Base-by-base conservation (phyloP, 2,888 invertebrate species). In the Boloria euphrosyne region DNA sequence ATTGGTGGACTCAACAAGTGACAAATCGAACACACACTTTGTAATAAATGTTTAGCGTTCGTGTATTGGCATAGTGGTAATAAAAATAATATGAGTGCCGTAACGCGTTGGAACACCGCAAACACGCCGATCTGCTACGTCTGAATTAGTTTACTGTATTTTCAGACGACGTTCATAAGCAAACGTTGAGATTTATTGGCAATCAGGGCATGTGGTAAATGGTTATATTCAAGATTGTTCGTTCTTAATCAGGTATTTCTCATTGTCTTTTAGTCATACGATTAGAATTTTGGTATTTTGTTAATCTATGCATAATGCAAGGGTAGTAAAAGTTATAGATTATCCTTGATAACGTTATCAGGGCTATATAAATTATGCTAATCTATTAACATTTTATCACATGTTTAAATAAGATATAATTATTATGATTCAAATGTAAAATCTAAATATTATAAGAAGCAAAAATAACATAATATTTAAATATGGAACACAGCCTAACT, bases 171-270 rank as follows among this genome's bases (percentile, higher is more conserved):
- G 85, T 83, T 86, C 82, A 82, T 86, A 85, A 82, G 84, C 86
- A 90, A 82, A 90, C 86, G 85, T 81, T 81, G 49, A 82, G 78
- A 89, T 90, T 89, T 89, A 90, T 88, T 84, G 81, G 80, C 69
- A 79, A 79, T 78, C 85, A 72, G 80, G 83, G 84, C 87, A 89
- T 86, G 88, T 82, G 86, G 85, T 69, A 67, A 57, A 22, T 22
- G 22, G 22, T 22, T 22, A 22, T 18, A 31, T 17, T 44, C 43
- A 58, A 62, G 44, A 60, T 63, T 60, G 50, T 59, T 55, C 61
- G 52, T 16, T 60, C 38, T 38, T 16, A 31, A 22, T 18, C 14
- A 50, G 49, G n/a, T 49, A n/a, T 16, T 4, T 49, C 47, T 49
- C 5, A 49, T 49, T 16, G 47, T 49, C 47, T 16, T 49, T 49